These are phyloP conservation scores for Plemyria rubiginata DNA, from an alignment of 2,888 invertebrate species.

Conservation along the genomic window DNA sequence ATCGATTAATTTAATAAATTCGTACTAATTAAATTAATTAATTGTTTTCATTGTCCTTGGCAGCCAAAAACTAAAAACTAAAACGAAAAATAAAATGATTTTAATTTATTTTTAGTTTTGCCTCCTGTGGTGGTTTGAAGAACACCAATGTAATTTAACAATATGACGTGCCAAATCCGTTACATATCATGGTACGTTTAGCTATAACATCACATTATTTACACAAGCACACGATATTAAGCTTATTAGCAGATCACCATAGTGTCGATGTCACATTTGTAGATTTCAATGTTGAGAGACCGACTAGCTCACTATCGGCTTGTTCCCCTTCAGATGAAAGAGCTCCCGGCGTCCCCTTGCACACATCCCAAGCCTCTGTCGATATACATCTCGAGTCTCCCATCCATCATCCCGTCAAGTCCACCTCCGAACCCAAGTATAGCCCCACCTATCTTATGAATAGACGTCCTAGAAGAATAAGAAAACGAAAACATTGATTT, in stretches of 20 bases:
- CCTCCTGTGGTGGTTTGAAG: constrained; percentile 79
- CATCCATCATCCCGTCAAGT: constrained; percentile 37
- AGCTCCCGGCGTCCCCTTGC: constrained; percentile 62
- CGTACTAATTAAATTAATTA: constrained; percentile 25
- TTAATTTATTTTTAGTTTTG: constrained; percentile 76
- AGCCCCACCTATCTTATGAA: constrained; percentile 62
- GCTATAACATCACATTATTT: constrained; percentile 51
- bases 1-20: constrained; percentile 37
- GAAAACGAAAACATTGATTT: constrained; percentile 50
- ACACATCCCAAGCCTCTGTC: constrained; percentile 66
- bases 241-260: constrained; percentile 44
- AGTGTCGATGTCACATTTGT: constrained; percentile 43
- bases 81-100: constrained; percentile 23
- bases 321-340: constrained; percentile 55
- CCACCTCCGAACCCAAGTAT: constrained; percentile 37
- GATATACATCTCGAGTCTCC: constrained; percentile 60
- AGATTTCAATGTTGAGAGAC: constrained; percentile 1
- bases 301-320: not conserved
- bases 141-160: constrained; percentile 48
- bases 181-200: constrained; percentile 54
- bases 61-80: not conserved
- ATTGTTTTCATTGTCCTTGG: constrained; percentile 33
- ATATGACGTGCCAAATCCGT: constrained; percentile 50
- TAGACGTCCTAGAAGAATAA: constrained; percentile 50
- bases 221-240: constrained; percentile 49